phyloP scores from a whole-genome alignment of 35 echinoderm and acorn worm species.

The Apostichopus parvimensis region DNA sequence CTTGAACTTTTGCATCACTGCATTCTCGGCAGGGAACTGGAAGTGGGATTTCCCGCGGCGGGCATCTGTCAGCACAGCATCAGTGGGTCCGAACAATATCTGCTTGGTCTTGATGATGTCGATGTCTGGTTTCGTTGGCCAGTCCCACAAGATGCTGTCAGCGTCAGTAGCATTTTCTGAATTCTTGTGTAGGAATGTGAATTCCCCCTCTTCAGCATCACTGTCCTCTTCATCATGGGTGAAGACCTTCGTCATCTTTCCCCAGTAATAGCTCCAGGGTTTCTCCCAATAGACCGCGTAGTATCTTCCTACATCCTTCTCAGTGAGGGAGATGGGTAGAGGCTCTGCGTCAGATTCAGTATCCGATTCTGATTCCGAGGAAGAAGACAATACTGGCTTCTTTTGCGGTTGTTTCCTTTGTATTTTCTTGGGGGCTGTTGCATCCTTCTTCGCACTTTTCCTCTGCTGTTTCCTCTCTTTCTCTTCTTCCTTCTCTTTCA shows the following conservation, averaged over 20 bases:
- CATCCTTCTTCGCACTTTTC: neutral
- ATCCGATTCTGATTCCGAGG: constrained; percentile 4
- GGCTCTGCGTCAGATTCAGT: neutral
- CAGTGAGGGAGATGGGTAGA: neutral
- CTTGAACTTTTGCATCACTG: neutral
- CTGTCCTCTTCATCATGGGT: constrained; percentile 10
- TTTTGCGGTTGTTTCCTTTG: neutral
- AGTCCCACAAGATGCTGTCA: constrained; percentile 23
- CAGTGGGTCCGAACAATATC: constrained; percentile 39
- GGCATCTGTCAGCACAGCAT: constrained; percentile 53
- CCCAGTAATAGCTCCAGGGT: neutral
- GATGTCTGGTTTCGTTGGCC: constrained; percentile 37
- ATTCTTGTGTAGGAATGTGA: neutral
- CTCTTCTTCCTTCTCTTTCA: constrained; percentile 8
- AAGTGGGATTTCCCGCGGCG: neutral
- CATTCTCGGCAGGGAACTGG: constrained; percentile 27
- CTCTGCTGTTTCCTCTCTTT: neutral
- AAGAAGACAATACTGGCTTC: neutral
- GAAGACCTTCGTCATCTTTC: neutral
- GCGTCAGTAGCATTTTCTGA: neutral
- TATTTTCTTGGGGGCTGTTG: neutral
- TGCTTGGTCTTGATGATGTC: constrained; percentile 30
- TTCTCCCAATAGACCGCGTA: neutral
- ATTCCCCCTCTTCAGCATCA: neutral
- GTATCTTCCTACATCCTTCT: neutral